Evolutionary conservation across 2,797 vertebrate genomes (phyloP).

Genomic region (Eidolon dupreanum): DNA sequence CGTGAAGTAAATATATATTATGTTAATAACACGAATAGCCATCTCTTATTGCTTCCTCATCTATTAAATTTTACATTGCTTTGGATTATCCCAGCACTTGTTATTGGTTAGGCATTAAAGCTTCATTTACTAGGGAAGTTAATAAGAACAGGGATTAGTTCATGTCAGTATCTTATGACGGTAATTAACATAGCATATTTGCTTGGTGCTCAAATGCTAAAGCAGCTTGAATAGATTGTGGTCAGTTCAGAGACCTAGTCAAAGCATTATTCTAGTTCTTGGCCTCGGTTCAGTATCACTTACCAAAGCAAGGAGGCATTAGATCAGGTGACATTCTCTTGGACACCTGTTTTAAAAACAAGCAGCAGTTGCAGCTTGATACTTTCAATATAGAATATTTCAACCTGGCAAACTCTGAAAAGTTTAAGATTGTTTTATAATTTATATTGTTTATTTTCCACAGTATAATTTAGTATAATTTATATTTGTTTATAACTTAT

Average conservation of each 20-base stretch:
- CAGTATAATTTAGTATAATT: conserved; percentile 70
- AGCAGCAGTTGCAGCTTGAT: conserved; percentile 31
- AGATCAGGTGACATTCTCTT: conserved; percentile 82
- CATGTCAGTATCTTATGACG: conserved; percentile 55
- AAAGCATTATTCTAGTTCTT: conserved; percentile 86
- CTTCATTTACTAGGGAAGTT: conserved; percentile 67
- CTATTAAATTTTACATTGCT: conserved; percentile 71
- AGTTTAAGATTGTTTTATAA: conserved; percentile 76
- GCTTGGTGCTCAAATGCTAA: conserved; percentile 44
- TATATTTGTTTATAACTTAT: conserved; percentile 80
- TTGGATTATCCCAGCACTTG: conserved; percentile 49
- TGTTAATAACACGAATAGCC: neutral
- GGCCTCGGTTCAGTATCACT: conserved; percentile 77
- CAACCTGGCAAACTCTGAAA: conserved; percentile 73
- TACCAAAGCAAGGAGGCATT: conserved; percentile 81
- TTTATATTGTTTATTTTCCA: conserved; percentile 78
- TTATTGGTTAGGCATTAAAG: conserved; percentile 58
- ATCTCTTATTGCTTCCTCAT: neutral
- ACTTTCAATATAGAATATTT: conserved; percentile 60
- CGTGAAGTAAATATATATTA: conserved; percentile 37
- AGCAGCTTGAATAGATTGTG: conserved; percentile 66
- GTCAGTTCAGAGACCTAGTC: conserved; percentile 72
- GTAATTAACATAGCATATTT: conserved; percentile 80
- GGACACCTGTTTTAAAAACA: conserved; percentile 86
- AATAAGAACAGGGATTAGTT: conserved; percentile 67